Percentiles rank a stretch among this genome's conserved stretches.
These are phyloP conservation scores for Alligator mississippiensis DNA, from an alignment of 2,113 vertebrate species.

Conservation along the genomic window DNA sequence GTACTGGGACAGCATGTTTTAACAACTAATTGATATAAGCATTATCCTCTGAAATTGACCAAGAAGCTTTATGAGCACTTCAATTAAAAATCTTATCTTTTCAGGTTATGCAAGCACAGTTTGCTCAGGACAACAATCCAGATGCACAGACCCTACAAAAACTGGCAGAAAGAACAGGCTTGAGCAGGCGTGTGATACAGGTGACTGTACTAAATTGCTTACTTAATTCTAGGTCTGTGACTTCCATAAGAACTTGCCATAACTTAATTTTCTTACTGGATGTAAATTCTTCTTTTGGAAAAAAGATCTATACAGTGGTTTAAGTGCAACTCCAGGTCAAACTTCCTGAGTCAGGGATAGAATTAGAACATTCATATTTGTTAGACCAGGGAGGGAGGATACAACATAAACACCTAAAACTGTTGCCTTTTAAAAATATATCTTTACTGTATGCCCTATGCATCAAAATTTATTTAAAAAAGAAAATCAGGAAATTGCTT, in stretches of 20 bases:
- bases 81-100: constrained; percentile 21
- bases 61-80: not conserved
- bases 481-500: not conserved
- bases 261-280: not conserved
- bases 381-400: not conserved
- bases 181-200: constrained; percentile 98
- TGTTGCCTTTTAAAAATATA: not conserved
- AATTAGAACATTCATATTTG: not conserved
- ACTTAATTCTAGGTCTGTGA: not conserved
- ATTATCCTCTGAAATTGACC: not conserved
- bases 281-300: not conserved
- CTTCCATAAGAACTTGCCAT: not conserved
- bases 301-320: not conserved
- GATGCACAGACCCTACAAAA: constrained; percentile 98
- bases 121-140: constrained; percentile 99
- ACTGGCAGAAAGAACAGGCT: constrained; percentile 95
- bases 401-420: not conserved
- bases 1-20: not conserved
- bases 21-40: not conserved
- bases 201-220: constrained; percentile 68
- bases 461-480: not conserved
- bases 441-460: not conserved
- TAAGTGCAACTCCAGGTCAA: not conserved
- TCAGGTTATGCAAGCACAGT: constrained; percentile 99
- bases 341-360: not conserved